phyloP scores from a whole-genome alignment of 2,113 vertebrate species.

The Ceuthmochares aereus region DNA sequence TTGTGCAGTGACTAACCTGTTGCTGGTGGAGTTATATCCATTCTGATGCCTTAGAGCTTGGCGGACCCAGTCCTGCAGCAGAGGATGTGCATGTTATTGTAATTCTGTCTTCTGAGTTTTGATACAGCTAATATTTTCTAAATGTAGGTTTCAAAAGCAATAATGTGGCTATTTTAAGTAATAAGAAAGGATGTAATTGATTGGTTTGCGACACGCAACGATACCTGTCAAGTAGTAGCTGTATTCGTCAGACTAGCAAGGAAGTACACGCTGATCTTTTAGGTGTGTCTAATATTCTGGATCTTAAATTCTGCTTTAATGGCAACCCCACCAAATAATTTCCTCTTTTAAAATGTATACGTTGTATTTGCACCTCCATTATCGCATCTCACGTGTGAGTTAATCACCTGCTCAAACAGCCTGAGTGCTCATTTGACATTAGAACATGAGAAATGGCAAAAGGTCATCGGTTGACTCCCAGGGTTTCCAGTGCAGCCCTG shows the following conservation, averaged over 20 bases:
- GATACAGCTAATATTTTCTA: neutral
- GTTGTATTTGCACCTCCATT: neutral
- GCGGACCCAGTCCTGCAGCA: slow-evolving; percentile 60
- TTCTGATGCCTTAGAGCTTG: slow-evolving; percentile 30
- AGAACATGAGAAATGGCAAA: neutral
- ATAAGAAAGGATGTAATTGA: neutral
- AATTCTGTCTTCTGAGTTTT: neutral
- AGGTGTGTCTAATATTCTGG: neutral
- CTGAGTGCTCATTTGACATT: neutral
- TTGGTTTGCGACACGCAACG: neutral
- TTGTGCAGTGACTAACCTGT: slow-evolving; percentile 4
- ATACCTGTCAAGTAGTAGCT: neutral
- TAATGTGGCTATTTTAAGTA: neutral
- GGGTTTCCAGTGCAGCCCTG: neutral
- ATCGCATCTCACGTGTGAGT: too few relatives aligned
- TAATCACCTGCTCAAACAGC: neutral
- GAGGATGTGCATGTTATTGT: neutral
- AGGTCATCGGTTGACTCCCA: neutral
- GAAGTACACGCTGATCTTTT: neutral
- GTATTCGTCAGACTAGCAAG: neutral
- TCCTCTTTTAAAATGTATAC: neutral
- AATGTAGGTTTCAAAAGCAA: neutral
- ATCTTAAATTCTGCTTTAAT: neutral
- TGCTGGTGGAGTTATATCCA: slow-evolving; percentile 36
- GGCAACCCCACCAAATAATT: neutral